Evolutionary conservation across 2,113 vertebrate genomes (phyloP).

Genomic region (Indicator maculatus): DNA sequence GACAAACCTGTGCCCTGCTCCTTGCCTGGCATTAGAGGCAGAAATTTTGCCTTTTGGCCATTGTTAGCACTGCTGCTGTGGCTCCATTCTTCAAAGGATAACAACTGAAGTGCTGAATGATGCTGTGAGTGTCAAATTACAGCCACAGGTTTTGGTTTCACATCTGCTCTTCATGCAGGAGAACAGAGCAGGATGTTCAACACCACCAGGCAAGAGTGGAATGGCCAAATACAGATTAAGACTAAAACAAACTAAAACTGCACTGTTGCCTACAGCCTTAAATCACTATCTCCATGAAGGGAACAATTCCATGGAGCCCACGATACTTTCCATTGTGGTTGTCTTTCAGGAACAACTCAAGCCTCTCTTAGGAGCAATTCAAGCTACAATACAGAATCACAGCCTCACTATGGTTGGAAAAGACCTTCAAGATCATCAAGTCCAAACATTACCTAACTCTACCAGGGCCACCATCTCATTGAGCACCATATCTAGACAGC

Average conservation of each 20-base stretch:
- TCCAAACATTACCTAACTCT: no score
- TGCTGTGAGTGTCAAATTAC: slow-evolving; percentile 13
- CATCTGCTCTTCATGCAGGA: not conserved
- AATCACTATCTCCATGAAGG: not conserved
- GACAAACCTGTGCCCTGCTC: not conserved
- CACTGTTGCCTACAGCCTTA: not conserved
- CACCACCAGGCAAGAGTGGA: not conserved
- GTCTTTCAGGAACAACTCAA: not conserved
- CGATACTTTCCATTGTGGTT: not conserved
- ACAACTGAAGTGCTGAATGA: slow-evolving; percentile 1
- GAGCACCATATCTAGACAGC: no score
- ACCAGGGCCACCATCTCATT: no score
- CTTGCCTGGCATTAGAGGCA: not conserved
- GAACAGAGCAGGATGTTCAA: not conserved
- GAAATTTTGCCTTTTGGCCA: no score
- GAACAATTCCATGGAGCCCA: slow-evolving; percentile 4
- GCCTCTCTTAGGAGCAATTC: not conserved
- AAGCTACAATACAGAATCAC: not conserved
- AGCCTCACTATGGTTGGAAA: no score
- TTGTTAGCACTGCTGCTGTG: not conserved
- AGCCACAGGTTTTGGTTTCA: not conserved
- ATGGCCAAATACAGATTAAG: not conserved
- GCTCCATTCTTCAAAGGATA: not conserved
- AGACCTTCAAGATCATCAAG: no score
- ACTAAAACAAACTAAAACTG: slow-evolving; percentile 4